phyloP scores from a whole-genome alignment of 2,797 vertebrate genomes.

The Tapirus indicus region DNA sequence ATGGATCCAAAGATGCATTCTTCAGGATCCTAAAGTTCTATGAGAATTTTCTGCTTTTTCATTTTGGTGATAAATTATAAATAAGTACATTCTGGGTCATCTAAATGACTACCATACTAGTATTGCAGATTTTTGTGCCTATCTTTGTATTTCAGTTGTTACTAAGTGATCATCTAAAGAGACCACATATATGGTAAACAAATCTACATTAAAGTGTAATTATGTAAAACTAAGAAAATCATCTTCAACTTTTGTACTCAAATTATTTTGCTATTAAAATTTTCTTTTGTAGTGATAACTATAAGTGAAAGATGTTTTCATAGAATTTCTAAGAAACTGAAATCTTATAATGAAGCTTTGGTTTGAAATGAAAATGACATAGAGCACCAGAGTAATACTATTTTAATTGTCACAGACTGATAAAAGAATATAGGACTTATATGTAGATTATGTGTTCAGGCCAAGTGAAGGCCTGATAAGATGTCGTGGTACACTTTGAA shows the following conservation, averaged over 20 bases:
- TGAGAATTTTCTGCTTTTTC: constrained; percentile 1
- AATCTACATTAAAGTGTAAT: background rate
- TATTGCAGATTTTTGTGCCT: background rate
- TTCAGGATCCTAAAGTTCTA: background rate
- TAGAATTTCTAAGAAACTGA: constrained; percentile 17
- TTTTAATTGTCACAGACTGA: background rate
- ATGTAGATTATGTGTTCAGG: background rate
- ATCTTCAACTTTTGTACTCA: background rate
- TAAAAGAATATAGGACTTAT: background rate
- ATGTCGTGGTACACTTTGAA: background rate
- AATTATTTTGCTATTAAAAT: background rate
- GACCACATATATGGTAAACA: background rate
- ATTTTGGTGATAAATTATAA: background rate
- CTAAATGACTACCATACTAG: background rate
- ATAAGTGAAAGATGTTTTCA: background rate
- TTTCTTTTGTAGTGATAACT: background rate
- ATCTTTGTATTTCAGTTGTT: background rate
- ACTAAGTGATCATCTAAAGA: background rate
- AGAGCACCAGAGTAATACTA: background rate
- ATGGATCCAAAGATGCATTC: background rate
- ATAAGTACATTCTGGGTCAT: background rate
- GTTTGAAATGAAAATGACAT: constrained; percentile 12
- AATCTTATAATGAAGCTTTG: constrained; percentile 15
- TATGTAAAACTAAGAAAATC: background rate
- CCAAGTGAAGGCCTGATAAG: background rate